Base-by-base conservation (phyloP, 2,113 vertebrate species). In the Lophochroa leadbeateri region DNA sequence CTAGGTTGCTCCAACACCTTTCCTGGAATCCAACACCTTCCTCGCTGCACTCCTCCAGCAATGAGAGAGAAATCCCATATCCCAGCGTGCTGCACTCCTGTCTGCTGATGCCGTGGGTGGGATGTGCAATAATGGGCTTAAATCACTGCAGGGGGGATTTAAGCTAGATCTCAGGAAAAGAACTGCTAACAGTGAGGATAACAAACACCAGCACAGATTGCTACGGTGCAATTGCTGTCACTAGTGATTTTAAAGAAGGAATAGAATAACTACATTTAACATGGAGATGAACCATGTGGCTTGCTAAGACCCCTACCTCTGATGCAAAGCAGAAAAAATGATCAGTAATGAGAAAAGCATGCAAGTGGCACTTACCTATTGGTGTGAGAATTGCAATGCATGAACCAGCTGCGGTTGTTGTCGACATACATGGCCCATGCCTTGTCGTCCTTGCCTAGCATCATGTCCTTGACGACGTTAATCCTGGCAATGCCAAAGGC, bases 381-480 rank as follows among this genome's bases (percentile, higher is more conserved):
- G 94, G 99, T 99, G 97, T 99, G 99, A 17, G 99, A 99, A 97
- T 99, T 99, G 98, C 99, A 99, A 89, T 99, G 99, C 99, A 99
- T 99, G 98, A 99, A 99, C 99, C 99, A 99, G 97, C 99, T 99
- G 96, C 99, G 99, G 97, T 99, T 99, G 98, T 99, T 99, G 98
- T 99, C 99, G 97, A 99, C 99, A 0, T 99, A 99, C 99, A 99
- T 99, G 95, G 99, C 99, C 99, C 99, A 99, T 0, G 99, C 99
- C 91, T 99, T 99, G 97, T 99, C 99, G 0, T 99, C 99, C 93
- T 99, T 99, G 69, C 99, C 99, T 65, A 99, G 97, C 99, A 99
- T 99, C 98, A 99, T 99, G 97, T 99, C 99, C 86, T 99, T 99
- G 95, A 98, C 97, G 5, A 99, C 99, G 6, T 99, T 99, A 93